Evolutionary conservation across 2,113 vertebrate genomes (phyloP), one percentile per base, ranked within the genome.

Genomic region (Felis chaus): DNA sequence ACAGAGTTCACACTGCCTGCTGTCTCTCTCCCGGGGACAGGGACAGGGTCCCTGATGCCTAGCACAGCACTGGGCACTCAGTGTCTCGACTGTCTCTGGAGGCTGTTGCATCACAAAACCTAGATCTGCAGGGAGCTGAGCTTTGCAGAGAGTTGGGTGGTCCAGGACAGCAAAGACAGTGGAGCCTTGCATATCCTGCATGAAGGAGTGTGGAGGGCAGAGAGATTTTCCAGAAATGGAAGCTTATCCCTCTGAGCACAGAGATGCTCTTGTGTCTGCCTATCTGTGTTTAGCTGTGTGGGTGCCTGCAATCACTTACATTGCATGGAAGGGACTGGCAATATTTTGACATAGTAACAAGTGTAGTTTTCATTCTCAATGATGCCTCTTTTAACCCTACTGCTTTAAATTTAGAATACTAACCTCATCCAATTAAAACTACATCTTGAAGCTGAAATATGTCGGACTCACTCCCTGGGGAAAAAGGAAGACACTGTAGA

Each of bases 1-100:
- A 11, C 6, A 14, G 79, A 11, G 4, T 13, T 14, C 65, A n/a
- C 0, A 3, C 14, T 57, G 41, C 50, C 15, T 29, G 13, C 5
- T 7, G 10, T 41, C 3, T 33, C 48, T 41, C 19, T 21, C 25
- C 4, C 3, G 2, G 25, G 82, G 12, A 27, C 36, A 33, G 65
- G 65, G 45, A 11, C 8, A 14, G 36, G 53, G 23, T 53, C 13
- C 25, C 33, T 23, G 36, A n/a, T 29, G 21, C 25, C 23, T 12
- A 12, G 14, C 10, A 27, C 14, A 29, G 39, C 0, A 1, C 55
- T 41, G n/a, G 65, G 31, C 36, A 4, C 68, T 25, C 23, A 5
- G 45, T 0, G 1, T 25, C 65, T 74, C 9, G 36, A 36, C 76
- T 21, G 1, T 12, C 41, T 84, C 31, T 12, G 4, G 74, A 65